A percentile compares a stretch with the other conserved stretches of the same genome.
These are phyloP conservation scores for Rhodinocichla rosea DNA, from an alignment of 2,113 vertebrate species.

Conservation along the genomic window DNA sequence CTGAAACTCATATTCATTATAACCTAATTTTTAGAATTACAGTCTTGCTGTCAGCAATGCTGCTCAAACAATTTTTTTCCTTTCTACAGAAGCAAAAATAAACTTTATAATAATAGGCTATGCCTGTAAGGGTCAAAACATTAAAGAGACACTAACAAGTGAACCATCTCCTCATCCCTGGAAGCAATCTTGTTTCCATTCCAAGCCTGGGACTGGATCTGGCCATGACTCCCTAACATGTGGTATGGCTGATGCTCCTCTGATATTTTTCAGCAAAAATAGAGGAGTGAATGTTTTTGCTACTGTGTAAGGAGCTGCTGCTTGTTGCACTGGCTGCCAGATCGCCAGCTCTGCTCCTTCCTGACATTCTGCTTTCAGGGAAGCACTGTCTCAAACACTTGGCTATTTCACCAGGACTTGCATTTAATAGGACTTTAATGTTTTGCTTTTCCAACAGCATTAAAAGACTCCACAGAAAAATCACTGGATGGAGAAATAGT, in stretches of 20 bases:
- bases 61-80: not conserved
- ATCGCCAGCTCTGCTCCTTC: not conserved
- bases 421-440: not conserved
- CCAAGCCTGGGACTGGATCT: not conserved
- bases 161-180: not conserved
- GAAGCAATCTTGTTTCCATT: not conserved
- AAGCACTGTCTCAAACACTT: not conserved
- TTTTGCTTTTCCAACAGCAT: not conserved
- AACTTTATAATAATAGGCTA: not conserved
- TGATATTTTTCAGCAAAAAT: not conserved
- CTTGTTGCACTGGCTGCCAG: not conserved
- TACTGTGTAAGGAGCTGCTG: not conserved
- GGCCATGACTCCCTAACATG: not conserved
- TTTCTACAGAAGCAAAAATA: slow-evolving; percentile 5
- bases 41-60: slow-evolving; percentile 32
- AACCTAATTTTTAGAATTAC: slow-evolving; percentile 54
- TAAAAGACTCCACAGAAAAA: not conserved
- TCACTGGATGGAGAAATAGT: not conserved
- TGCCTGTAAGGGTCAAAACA: not conserved
- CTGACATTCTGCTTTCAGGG: not conserved
- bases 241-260: not conserved
- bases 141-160: slow-evolving; percentile 27
- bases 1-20: slow-evolving; percentile 56
- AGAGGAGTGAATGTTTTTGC: not conserved
- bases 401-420: not conserved